phyloP scores from a whole-genome alignment of 2,113 vertebrate genomes.

The Aegithalos caudatus region DNA sequence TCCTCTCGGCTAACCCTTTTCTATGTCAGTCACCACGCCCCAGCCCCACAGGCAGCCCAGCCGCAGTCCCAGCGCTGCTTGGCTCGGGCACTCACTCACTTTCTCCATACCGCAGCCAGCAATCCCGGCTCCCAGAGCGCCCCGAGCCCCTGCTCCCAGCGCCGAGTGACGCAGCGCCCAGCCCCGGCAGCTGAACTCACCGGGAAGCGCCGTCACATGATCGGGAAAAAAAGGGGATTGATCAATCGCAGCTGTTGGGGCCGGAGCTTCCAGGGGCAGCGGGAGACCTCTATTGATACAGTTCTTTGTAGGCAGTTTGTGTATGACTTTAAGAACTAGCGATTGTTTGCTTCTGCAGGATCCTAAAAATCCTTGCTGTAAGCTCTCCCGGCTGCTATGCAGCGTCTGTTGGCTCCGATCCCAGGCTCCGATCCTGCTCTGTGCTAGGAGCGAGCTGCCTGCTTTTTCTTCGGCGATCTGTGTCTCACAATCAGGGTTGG shows the following conservation, averaged over 20 bases:
- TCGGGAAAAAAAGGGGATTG: background rate
- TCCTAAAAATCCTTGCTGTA: background rate
- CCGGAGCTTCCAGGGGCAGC: background rate
- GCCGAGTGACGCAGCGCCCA: background rate
- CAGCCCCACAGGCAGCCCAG: background rate
- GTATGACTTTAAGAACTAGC: background rate
- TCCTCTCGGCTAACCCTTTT: background rate
- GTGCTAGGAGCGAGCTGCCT: background rate
- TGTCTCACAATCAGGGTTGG: background rate
- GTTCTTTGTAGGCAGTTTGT: background rate
- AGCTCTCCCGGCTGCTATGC: background rate
- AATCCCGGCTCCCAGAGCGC: background rate
- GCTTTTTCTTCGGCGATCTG: background rate
- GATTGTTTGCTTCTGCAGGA: background rate
- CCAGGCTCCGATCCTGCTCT: background rate
- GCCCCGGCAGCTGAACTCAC: background rate
- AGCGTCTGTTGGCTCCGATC: background rate
- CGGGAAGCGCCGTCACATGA: conserved; percentile 10
- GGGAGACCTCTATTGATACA: background rate
- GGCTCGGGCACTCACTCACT: conserved; percentile 60
- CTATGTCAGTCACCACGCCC: background rate
- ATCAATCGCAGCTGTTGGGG: background rate
- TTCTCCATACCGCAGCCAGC: conserved; percentile 3
- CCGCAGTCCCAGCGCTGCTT: fast-evolving
- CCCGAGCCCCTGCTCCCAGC: background rate